These are phyloP conservation scores for Neoascia interrupta DNA, from an alignment of 2,888 invertebrate species.

Conservation along the genomic window DNA sequence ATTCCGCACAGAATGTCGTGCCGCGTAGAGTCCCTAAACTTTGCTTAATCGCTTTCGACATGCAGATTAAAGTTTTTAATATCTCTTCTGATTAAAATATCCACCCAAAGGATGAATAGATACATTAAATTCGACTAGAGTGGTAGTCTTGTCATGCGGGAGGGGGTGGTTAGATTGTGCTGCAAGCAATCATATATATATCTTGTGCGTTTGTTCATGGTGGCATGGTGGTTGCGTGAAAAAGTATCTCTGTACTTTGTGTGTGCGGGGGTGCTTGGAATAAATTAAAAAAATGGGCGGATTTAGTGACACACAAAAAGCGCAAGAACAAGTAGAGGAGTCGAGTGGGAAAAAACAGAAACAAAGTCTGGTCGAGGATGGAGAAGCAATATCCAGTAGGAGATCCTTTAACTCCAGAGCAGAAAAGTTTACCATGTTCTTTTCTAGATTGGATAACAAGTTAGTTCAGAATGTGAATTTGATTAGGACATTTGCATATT, in stretches of 20 bases:
- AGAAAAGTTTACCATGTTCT: constrained; percentile 58
- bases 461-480: constrained; percentile 80
- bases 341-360: neutral
- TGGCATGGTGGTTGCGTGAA: constrained; percentile 47
- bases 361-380: constrained; percentile 46
- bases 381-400: constrained; percentile 20
- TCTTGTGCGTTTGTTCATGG: constrained; percentile 50
- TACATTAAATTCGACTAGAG: constrained; percentile 21
- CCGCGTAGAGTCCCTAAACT: constrained; percentile 49
- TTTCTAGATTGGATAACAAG: constrained; percentile 76
- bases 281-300: constrained; percentile 78
- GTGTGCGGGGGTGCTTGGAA: constrained; percentile 74
- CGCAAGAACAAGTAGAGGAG: constrained; percentile 26
- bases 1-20: constrained; percentile 53
- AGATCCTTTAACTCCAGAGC: constrained; percentile 44
- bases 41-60: constrained; percentile 80
- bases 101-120: constrained; percentile 52
- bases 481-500: constrained; percentile 80
- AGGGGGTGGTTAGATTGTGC: neutral
- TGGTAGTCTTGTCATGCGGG: constrained; percentile 14
- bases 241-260: constrained; percentile 29
- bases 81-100: constrained; percentile 71
- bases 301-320: constrained; percentile 70
- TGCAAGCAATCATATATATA: neutral
- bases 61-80: constrained; percentile 79